phyloP scores from a whole-genome alignment of 2,888 invertebrate species.

The Coecobrya sp. region DNA sequence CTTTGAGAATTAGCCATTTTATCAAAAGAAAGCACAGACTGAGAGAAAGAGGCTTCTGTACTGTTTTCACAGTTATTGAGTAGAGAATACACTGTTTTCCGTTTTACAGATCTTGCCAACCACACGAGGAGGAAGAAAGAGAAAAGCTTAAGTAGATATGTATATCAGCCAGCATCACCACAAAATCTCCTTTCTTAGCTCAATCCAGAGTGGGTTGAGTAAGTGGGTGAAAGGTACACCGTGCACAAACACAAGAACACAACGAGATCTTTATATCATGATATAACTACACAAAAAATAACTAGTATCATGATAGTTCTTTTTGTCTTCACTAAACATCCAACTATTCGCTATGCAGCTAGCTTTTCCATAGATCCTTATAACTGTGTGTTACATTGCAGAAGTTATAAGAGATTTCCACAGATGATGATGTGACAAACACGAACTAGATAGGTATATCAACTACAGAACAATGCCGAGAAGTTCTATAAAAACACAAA shows the following conservation, averaged over 20 bases:
- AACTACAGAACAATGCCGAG: background rate
- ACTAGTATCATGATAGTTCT: background rate
- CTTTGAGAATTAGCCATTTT: constrained; percentile 21
- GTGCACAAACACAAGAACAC: background rate
- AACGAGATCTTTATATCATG: background rate
- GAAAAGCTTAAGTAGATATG: background rate
- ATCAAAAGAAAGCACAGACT: background rate
- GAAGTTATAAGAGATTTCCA: background rate
- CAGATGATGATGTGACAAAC: constrained; percentile 9
- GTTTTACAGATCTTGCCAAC: constrained; percentile 56
- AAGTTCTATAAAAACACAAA: background rate
- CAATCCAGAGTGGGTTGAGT: background rate
- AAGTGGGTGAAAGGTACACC: background rate
- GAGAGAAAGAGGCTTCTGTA: background rate
- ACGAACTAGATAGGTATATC: constrained; percentile 41
- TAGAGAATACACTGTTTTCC: constrained; percentile 47
- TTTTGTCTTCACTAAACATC: background rate
- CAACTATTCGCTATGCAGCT: background rate
- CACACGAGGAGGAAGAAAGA: constrained; percentile 11
- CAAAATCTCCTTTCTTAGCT: constrained; percentile 20
- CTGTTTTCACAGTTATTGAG: background rate
- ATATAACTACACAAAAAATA: background rate
- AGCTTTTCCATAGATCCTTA: background rate
- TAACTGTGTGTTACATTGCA: too few relatives aligned
- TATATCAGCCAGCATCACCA: background rate